Conservation (phyloP, 2,113 vertebrate species). For the Gnathonemus echidnorhynchus region DNA sequence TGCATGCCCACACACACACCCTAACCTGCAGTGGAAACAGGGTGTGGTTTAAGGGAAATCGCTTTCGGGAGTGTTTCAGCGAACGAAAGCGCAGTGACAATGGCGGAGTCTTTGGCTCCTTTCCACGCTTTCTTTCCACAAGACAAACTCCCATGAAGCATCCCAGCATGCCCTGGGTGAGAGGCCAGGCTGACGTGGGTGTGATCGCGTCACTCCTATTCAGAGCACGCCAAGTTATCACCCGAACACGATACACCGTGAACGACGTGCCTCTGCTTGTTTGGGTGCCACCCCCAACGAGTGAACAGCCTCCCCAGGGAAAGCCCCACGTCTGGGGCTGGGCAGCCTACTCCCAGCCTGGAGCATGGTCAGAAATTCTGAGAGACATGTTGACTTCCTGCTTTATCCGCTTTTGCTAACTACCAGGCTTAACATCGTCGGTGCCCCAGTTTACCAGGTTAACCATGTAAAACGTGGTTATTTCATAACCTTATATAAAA, state of each 20-base stretch:
- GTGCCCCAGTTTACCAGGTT: not conserved
- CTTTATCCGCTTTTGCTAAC: not conserved
- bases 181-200: conserved; percentile 20
- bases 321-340: not conserved
- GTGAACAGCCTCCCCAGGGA: not conserved
- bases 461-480: not conserved
- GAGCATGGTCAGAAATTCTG: not conserved
- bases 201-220: conserved; percentile 24
- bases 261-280: not conserved
- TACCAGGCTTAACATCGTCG: not conserved
- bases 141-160: conserved; percentile 22
- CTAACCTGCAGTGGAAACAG: not conserved
- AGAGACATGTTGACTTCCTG: not conserved
- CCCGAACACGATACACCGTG: conserved; percentile 15
- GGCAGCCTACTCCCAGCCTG: not conserved
- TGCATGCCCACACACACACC: not conserved
- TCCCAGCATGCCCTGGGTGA: conserved; percentile 25
- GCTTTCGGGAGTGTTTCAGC: conserved; percentile 24
- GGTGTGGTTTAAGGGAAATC: conserved; percentile 6
- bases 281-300: not conserved
- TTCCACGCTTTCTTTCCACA: conserved; percentile 17
- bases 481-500: not conserved
- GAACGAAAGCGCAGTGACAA: conserved; percentile 21
- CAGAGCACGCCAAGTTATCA: conserved; percentile 20
- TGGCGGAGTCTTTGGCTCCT: conserved; percentile 21